Evolutionary conservation across 2,888 invertebrate species (phyloP).

Genomic region (Netelia inedita): DNA sequence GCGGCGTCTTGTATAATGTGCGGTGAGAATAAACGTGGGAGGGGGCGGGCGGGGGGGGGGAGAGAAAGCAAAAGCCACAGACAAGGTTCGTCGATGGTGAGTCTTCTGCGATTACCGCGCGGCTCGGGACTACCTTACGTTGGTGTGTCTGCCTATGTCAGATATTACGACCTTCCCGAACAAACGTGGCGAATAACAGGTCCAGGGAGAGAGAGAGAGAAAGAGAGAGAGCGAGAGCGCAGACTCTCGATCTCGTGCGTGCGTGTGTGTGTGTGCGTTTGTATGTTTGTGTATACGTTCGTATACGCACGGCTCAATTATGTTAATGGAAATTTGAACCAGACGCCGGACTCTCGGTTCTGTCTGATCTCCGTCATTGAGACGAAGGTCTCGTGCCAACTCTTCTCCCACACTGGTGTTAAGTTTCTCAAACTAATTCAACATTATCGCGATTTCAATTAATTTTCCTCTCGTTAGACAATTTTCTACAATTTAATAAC

Average conservation of each 20-base stretch:
- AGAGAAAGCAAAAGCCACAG: not conserved
- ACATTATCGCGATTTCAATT: no score
- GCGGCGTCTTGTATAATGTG: no score
- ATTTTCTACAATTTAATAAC: no score
- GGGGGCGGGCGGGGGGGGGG: no score
- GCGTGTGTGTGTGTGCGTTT: not conserved
- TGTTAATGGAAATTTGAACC: slow-evolving; percentile 61
- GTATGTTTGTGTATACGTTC: slow-evolving; percentile 5
- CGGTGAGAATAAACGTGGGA: no score
- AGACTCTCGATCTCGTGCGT: slow-evolving; percentile 39
- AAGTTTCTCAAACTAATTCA: not conserved
- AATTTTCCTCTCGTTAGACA: no score
- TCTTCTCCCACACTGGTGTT: not conserved
- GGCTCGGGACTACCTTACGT: slow-evolving; percentile 14
- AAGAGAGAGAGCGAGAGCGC: slow-evolving; percentile 1
- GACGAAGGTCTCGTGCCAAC: slow-evolving; percentile 28
- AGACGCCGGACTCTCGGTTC: slow-evolving; percentile 39
- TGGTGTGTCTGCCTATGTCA: slow-evolving; percentile 16
- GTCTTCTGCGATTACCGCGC: not conserved
- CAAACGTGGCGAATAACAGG: slow-evolving; percentile 55
- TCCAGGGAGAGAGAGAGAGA: slow-evolving; percentile 4
- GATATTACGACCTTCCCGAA: slow-evolving; percentile 54
- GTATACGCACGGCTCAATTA: slow-evolving; percentile 39
- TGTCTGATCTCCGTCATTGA: slow-evolving; percentile 50
- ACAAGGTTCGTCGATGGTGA: slow-evolving; percentile 28